These are phyloP conservation scores for Doryteuthis pealeii DNA, from an alignment of 1,140 invertebrate genomes.

Conservation along the genomic window DNA sequence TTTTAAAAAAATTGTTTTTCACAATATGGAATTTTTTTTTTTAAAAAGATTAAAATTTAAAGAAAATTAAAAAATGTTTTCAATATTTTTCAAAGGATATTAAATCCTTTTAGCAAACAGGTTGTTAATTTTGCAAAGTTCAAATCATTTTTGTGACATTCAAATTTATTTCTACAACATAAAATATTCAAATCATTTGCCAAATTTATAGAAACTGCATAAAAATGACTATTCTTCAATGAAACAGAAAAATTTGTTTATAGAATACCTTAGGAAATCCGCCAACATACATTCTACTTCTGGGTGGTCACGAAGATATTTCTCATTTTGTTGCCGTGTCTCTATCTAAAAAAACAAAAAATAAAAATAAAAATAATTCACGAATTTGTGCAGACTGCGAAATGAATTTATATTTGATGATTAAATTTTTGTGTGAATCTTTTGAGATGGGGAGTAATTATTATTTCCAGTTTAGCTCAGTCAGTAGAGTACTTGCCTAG, in stretches of 20 bases:
- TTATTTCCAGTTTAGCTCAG: neutral
- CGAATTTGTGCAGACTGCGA: neutral
- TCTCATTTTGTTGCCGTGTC: slow-evolving; percentile 54
- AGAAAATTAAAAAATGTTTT: too few relatives aligned
- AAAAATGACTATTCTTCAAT: slow-evolving; percentile 38
- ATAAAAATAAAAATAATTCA: neutral
- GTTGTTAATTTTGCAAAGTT: too few relatives aligned
- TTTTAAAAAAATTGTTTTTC: too few relatives aligned
- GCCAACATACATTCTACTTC: slow-evolving; percentile 56
- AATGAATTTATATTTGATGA: neutral
- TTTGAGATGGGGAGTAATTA: neutral
- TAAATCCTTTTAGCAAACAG: too few relatives aligned
- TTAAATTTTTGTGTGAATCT: neutral
- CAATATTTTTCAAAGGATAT: too few relatives aligned
- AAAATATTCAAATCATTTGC: too few relatives aligned
- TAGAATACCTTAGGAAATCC: slow-evolving; percentile 48
- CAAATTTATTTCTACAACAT: too few relatives aligned
- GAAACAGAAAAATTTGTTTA: slow-evolving; percentile 26
- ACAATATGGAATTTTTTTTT: too few relatives aligned
- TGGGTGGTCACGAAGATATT: slow-evolving; percentile 53
- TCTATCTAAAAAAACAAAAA: slow-evolving; percentile 41
- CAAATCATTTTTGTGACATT: too few relatives aligned
- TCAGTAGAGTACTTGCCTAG: neutral
- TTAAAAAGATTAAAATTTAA: too few relatives aligned
- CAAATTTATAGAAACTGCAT: neutral